phyloP scores from a whole-genome alignment of 2,113 vertebrate species.

The Sphyrna mokarran region DNA sequence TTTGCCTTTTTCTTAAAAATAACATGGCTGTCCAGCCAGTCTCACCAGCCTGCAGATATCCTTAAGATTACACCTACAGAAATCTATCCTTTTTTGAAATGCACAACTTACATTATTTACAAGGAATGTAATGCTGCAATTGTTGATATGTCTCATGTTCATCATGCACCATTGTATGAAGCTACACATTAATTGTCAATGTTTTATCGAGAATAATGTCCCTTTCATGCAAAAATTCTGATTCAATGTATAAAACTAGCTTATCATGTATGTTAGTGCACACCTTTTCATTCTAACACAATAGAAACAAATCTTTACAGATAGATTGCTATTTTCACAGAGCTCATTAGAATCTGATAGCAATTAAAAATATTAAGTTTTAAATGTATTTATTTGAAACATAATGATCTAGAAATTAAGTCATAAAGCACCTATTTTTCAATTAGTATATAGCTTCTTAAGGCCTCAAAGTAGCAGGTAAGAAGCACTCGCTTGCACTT shows the following conservation, averaged over 20 bases:
- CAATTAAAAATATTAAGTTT: not conserved
- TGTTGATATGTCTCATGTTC: not conserved
- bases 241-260: not conserved
- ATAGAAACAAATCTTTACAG: conserved; percentile 2
- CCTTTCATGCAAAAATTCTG: not conserved
- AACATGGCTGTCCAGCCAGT: not conserved
- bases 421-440: not conserved
- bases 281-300: conserved; percentile 2
- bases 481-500: not conserved
- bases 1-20: not conserved
- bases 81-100: not conserved
- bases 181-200: no score
- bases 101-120: not conserved
- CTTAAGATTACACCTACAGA: not conserved
- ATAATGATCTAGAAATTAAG: not conserved
- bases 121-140: not conserved
- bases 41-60: not conserved
- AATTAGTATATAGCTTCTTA: not conserved
- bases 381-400: not conserved
- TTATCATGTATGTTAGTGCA: not conserved
- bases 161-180: not conserved
- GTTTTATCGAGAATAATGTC: not conserved
- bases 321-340: not conserved
- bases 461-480: not conserved
- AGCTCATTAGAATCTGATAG: not conserved